Conservation (phyloP, 2,888 invertebrate genomes). For the Tanaodytes sp. region DNA sequence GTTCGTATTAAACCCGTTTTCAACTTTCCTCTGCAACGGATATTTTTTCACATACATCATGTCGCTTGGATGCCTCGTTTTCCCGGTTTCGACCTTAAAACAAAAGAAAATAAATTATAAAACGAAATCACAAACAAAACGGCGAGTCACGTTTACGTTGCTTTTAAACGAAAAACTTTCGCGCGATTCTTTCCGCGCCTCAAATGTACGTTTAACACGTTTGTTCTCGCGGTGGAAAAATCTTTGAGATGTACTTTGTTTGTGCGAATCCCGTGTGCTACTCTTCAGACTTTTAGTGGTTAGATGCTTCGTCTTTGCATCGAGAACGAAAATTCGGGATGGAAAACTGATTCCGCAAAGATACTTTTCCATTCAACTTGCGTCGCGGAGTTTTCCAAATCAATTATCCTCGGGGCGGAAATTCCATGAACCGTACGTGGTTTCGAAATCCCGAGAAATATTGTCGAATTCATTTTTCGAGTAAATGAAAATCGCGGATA, state of each 20-base stretch:
- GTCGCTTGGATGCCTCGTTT: too few species aligned
- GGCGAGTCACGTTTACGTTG: constrained; percentile 4
- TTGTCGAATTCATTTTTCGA: too few species aligned
- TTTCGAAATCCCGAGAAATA: too few species aligned
- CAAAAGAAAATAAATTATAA: constrained; percentile 26
- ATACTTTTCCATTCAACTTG: too few species aligned
- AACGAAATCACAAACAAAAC: not conserved
- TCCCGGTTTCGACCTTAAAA: constrained; percentile 15
- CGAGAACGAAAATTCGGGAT: constrained; percentile 1
- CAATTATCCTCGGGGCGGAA: too few species aligned
- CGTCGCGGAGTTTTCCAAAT: too few species aligned
- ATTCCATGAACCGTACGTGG: too few species aligned
- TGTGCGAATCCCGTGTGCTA: constrained; percentile 12
- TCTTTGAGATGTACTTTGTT: constrained; percentile 16
- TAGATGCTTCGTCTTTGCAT: constrained; percentile 1
- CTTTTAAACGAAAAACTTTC: constrained; percentile 42
- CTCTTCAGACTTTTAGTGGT: constrained; percentile 16
- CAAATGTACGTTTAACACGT: constrained; percentile 52
- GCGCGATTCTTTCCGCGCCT: constrained; percentile 29
- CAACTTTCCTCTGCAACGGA: too few species aligned
- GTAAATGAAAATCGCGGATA: too few species aligned
- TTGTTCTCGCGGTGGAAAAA: constrained; percentile 28
- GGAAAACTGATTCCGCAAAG: too few species aligned
- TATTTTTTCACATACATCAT: constrained; percentile 9
- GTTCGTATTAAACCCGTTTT: too few species aligned